Evolutionary conservation across 37 sponge, comb jelly and placozoan genomes (phyloP).

Genomic region (Diacarnus erythraeanus): DNA sequence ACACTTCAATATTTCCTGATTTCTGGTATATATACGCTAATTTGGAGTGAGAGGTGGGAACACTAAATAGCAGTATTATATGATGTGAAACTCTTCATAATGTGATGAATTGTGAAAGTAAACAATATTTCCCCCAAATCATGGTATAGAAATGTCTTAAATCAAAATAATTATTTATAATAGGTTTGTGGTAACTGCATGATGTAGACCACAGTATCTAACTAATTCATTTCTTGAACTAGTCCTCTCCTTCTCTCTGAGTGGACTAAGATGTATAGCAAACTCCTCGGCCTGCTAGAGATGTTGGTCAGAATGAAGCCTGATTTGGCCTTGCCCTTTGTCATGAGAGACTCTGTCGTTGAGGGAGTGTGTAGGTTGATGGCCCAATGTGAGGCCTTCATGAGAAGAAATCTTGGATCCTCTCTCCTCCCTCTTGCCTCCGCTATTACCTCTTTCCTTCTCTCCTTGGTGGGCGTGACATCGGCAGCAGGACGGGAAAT

Average conservation of each 20-base stretch:
- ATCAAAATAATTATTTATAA: too few species aligned
- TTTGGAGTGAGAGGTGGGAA: too few species aligned
- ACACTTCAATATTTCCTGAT: too few species aligned
- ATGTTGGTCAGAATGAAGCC: not conserved
- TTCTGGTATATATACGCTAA: too few species aligned
- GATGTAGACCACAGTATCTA: too few species aligned
- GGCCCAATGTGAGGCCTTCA: not conserved
- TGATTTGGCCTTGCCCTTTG: conserved; percentile 10
- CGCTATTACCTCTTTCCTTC: not conserved
- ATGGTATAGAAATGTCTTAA: too few species aligned
- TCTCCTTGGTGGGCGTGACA: conserved; percentile 6
- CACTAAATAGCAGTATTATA: too few species aligned
- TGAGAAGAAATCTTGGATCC: too few species aligned
- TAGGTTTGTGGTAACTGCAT: too few species aligned
- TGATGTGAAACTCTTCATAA: too few species aligned
- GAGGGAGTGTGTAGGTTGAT: conserved; percentile 8
- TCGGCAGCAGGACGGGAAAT: conserved; percentile 11
- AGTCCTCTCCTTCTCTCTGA: not conserved
- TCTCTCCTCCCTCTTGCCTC: conserved; percentile 1
- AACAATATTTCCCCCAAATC: too few species aligned
- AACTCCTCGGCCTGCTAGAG: conserved; percentile 9
- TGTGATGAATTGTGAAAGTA: too few species aligned
- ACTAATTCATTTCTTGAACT: not conserved
- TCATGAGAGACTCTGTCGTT: conserved; percentile 6
- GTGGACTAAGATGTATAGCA: conserved; percentile 19